Evolutionary conservation across 2,888 invertebrate genomes (phyloP), one percentile per base, ranked within the genome.

Genomic region (Drosophila kambysellisi): DNA sequence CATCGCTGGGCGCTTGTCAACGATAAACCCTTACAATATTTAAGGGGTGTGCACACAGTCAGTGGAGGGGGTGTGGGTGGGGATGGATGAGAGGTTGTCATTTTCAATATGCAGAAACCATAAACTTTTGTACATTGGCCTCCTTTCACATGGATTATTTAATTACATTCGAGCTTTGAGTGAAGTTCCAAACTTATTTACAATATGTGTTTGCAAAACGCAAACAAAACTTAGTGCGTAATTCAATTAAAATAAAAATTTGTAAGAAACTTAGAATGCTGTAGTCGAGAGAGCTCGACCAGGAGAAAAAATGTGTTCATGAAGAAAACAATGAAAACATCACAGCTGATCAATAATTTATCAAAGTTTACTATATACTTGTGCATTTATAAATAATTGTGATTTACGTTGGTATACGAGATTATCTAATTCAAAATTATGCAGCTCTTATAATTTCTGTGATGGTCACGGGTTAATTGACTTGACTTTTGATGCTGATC

Each of bases 1-100:
- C 83, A 88, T 78, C 88, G 78, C 82, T 74, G 77, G 69, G 70
- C 69, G 70, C 74, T 62, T 70, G 73, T 81, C 81, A 81, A 72
- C 64, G 78, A 83, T 81, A 82, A 81, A 75, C 69, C 43, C 39
- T n/a, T 56, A 11, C 35, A 37, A 25, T 25, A 15, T 25, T 25
- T 46, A 32, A 41, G 33, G n/a, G 43, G 32, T 11, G 32, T 17
- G 50, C 29, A 29, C 29, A 30, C 25, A 50, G 11, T 3, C 46
- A 39, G 25, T 37, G 37, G 1, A 25, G 25, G 25, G 25, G 35
- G 25, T 53, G 39, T 12, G 32, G 32, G 52, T 46, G 15, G 30
- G 30, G 30, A 11, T 20, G 30, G 20, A 4, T 35, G 12, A 3
- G 7, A 4, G 30, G 35, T 20, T 39, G 20, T 9, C 72, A 68